Percentiles rank a stretch among this genome's conserved stretches.
Evolutionary conservation across 2,797 vertebrate species (phyloP).

Genomic region (Acipenser ruthenus): DNA sequence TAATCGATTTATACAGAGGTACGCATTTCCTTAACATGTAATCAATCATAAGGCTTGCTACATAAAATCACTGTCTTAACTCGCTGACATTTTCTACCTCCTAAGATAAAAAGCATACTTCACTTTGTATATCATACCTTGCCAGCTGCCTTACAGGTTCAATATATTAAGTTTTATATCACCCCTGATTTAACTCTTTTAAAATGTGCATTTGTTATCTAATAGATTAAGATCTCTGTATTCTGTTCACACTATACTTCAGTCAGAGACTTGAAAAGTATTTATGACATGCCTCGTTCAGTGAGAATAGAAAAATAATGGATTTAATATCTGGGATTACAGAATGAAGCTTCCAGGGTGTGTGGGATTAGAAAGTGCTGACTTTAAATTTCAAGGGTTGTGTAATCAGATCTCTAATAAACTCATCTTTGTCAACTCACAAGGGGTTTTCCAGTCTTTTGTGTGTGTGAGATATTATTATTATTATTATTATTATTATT

Average conservation of each 20-base stretch:
- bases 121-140: constrained; percentile 46
- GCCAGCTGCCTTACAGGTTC: constrained; percentile 56
- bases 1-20: not conserved
- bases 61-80: constrained; percentile 34
- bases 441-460: too few species aligned
- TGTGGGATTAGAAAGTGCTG: too few species aligned
- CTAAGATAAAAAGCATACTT: constrained; percentile 40
- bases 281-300: too few species aligned
- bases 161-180: constrained; percentile 17
- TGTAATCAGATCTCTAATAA: too few species aligned
- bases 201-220: constrained; percentile 1
- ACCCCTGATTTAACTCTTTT: constrained; percentile 8
- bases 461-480: too few species aligned
- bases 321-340: too few species aligned
- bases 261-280: too few species aligned
- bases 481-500: too few species aligned
- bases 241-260: not conserved
- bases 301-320: too few species aligned
- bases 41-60: constrained; percentile 14
- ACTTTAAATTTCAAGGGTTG: too few species aligned
- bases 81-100: constrained; percentile 61
- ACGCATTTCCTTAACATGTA: not conserved
- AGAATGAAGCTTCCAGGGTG: too few species aligned
- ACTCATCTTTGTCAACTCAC: too few species aligned
- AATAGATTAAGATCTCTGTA: not conserved